Evolutionary conservation across 2,113 vertebrate genomes (phyloP).

Genomic region (Cyprinus carpio): DNA sequence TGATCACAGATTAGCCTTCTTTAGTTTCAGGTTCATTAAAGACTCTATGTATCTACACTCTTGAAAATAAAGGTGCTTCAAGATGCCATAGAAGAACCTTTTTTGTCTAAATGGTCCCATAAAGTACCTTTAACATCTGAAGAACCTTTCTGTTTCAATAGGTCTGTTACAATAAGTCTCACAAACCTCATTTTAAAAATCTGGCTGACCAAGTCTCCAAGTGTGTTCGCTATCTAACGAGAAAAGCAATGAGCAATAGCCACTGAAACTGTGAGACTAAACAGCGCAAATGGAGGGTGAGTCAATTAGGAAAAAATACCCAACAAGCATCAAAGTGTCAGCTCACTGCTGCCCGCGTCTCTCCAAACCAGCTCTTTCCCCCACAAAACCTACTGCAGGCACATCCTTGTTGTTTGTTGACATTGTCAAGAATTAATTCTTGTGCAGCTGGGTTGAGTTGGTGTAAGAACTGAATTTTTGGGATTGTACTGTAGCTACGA

Average conservation of each 20-base stretch:
- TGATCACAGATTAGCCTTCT: conserved; percentile 17
- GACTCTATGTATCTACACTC: too few species aligned
- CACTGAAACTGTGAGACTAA: not conserved
- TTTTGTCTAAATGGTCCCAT: too few species aligned
- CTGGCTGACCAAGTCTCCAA: not conserved
- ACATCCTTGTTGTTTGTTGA: conserved; percentile 1
- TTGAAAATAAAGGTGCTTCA: too few species aligned
- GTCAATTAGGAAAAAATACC: conserved; percentile 22
- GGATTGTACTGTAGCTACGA: not conserved
- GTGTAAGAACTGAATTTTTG: not conserved
- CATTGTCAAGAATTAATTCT: not conserved
- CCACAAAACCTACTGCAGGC: not conserved
- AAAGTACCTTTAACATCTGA: too few species aligned
- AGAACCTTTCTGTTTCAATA: too few species aligned
- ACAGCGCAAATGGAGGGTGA: conserved; percentile 4
- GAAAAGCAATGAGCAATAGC: conserved; percentile 7
- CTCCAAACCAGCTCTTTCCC: not conserved
- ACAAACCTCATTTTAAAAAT: not conserved
- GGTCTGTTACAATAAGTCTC: not conserved
- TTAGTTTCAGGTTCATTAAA: conserved; percentile 15
- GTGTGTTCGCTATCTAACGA: not conserved
- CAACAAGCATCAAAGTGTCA: conserved; percentile 25
- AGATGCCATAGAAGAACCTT: too few species aligned
- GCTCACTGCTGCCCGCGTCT: conserved; percentile 6
- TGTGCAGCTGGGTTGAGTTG: not conserved